Evolutionary conservation across 2,797 vertebrate species (phyloP).

Genomic region (Malacoctenus gilli): DNA sequence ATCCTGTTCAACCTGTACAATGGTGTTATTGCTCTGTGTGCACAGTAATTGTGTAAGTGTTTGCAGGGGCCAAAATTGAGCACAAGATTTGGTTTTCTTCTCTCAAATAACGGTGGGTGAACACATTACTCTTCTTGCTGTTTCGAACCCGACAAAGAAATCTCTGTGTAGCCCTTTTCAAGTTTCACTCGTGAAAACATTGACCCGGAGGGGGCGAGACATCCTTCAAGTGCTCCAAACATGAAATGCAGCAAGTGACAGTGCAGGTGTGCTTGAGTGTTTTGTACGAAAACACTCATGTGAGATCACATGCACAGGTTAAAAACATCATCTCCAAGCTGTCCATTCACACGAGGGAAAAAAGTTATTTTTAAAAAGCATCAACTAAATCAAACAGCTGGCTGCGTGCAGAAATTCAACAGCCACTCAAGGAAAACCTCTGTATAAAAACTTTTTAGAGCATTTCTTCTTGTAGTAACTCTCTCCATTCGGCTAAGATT

Average conservation of each 20-base stretch:
- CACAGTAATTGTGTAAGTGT: constrained; percentile 27
- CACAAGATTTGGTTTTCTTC: constrained; percentile 15
- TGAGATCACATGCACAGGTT: constrained; percentile 58
- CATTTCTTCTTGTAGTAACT: constrained; percentile 51
- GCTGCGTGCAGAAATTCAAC: constrained; percentile 65
- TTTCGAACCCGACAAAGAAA: constrained; percentile 44
- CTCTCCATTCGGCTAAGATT: constrained; percentile 66
- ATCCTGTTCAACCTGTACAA: constrained; percentile 26
- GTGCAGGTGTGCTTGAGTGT: constrained; percentile 68
- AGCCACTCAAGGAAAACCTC: constrained; percentile 66
- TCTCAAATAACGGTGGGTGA: constrained; percentile 22
- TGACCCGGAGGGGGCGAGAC: constrained; percentile 16
- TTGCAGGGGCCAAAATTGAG: constrained; percentile 29
- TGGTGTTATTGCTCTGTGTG: constrained; percentile 29
- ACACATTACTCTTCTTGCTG: constrained; percentile 23
- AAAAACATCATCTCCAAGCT: constrained; percentile 68
- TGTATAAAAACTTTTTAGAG: constrained; percentile 71
- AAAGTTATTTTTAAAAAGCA: constrained; percentile 66
- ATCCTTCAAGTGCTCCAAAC: constrained; percentile 41
- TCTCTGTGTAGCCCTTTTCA: constrained; percentile 73
- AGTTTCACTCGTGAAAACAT: constrained; percentile 45
- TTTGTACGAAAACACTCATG: constrained; percentile 47
- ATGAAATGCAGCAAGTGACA: constrained; percentile 62
- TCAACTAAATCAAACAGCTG: constrained; percentile 64
- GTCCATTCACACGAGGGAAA: constrained; percentile 58